Evolutionary conservation across 2,113 vertebrate genomes (phyloP), one percentile per base, ranked within the genome.

Genomic region (Meleagris gallopavo): DNA sequence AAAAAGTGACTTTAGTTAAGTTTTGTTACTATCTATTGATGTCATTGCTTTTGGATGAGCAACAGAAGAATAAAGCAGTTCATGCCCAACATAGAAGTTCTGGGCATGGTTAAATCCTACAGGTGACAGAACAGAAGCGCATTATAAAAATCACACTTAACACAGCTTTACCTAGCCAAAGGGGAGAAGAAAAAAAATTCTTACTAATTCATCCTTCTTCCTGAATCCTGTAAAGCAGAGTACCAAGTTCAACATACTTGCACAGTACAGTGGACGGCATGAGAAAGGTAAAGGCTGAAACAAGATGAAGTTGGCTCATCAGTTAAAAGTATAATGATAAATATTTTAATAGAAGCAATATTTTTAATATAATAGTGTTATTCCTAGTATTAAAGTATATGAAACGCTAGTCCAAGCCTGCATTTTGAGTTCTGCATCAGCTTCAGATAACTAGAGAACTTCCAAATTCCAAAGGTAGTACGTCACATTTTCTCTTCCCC

Each of bases 201-300:
- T 98, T 97, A 99, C 99, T 94, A 99, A 97, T 95, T 99, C 98
- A 17, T 99, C 99, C 95, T 99, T 99, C 96, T 98, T 98, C 75
- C 99, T 98, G 96, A 99, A 99, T 86, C 99, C 99, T 11, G 99
- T 99, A 92, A 99, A 99, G 95, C 99, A 99, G 43, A 99, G 97
- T 1, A 98, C 98, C 77, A 99, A 97, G 96, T 98, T 98, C 55
- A 99, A 88, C 99, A 99, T 99, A 67, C 98, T 98, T 78, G 99
- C 98, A 90, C 98, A 99, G 96, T 98, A 99, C 25, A 99, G 97
- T 0, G 99, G 99, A 14, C 99, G 98, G 46, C 98, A 99, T 13
- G 98, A 98, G 74, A 99, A 99, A 9, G 98, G 99, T 30, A 99
- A 95, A 67, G 99, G 98, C 99, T 99, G 94, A 65, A 97, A 89